Evolutionary conservation across 1,140 invertebrate genomes (phyloP).

Genomic region (Drosophila pectinifera): DNA sequence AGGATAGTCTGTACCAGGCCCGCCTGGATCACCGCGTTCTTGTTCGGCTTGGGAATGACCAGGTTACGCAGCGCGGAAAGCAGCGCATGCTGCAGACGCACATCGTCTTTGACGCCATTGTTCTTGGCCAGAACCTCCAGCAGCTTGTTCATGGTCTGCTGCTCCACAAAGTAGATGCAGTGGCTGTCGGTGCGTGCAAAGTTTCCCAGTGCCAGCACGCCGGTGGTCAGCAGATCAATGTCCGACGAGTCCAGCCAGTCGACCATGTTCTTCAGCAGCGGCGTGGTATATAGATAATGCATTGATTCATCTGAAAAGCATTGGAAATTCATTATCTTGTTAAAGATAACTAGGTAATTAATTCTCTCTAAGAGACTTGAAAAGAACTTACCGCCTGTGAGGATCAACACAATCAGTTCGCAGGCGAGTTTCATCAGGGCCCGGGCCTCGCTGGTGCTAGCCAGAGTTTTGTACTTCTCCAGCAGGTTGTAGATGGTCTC

Average conservation of each 20-base stretch:
- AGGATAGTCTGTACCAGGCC: slow-evolving; percentile 91
- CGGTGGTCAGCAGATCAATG: slow-evolving; percentile 91
- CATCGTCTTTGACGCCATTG: slow-evolving; percentile 87
- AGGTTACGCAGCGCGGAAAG: slow-evolving; percentile 93
- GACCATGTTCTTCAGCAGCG: slow-evolving; percentile 87
- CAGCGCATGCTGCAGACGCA: slow-evolving; percentile 92
- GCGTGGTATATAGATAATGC: slow-evolving; percentile 90
- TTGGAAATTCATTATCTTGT: background rate
- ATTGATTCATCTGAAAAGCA: slow-evolving; percentile 91
- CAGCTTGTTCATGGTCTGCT: slow-evolving; percentile 91
- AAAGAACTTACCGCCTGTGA: slow-evolving; percentile 90
- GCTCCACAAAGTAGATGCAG: slow-evolving; percentile 92
- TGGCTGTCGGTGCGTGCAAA: slow-evolving; percentile 94
- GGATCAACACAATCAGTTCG: slow-evolving; percentile 92
- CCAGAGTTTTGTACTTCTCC: slow-evolving; percentile 88
- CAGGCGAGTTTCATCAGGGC: slow-evolving; percentile 92
- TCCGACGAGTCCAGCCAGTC: slow-evolving; percentile 91
- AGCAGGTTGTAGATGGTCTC: slow-evolving; percentile 91
- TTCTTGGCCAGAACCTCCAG: slow-evolving; percentile 87
- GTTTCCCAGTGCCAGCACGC: slow-evolving; percentile 94
- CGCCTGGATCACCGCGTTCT: slow-evolving; percentile 89
- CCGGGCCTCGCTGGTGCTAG: slow-evolving; percentile 89
- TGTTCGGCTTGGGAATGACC: slow-evolving; percentile 92
- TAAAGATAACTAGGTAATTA: no score
- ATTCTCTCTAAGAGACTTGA: background rate